phyloP scores from a whole-genome alignment of 2,113 vertebrate genomes.

The Phoxinus phoxinus region DNA sequence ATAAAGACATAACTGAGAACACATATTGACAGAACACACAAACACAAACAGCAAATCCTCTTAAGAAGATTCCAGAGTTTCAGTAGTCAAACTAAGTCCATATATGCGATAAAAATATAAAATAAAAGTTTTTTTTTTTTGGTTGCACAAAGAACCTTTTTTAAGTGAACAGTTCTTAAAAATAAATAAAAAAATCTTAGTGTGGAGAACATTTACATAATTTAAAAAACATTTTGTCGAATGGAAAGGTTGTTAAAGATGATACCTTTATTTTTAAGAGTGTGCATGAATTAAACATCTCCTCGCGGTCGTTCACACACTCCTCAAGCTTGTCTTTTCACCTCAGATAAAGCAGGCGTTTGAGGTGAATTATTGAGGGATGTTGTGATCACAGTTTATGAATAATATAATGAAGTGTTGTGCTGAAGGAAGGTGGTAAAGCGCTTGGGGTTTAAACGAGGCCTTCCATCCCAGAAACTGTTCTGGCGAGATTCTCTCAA shows the following conservation, averaged over 20 bases:
- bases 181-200: too few relatives aligned
- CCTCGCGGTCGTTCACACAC: neutral
- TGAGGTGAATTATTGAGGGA: neutral
- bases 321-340: neutral
- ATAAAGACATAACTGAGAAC: neutral
- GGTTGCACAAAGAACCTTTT: too few relatives aligned
- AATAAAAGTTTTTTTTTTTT: too few relatives aligned
- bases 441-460: neutral
- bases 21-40: neutral
- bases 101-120: too few relatives aligned
- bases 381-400: neutral
- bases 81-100: neutral
- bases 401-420: neutral
- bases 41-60: neutral
- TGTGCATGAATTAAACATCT: conserved; percentile 4
- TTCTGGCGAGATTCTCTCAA: too few relatives aligned
- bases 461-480: too few relatives aligned
- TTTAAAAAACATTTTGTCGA: too few relatives aligned
- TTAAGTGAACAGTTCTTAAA: too few relatives aligned
- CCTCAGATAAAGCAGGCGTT: neutral
- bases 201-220: too few relatives aligned
- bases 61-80: neutral
- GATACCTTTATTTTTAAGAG: too few relatives aligned
- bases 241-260: too few relatives aligned
- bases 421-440: neutral